Percentiles rank a stretch among this genome's conserved stretches.
These are phyloP conservation scores for Eutolmus rufibarbis DNA, from an alignment of 2,888 invertebrate genomes.

Conservation along the genomic window DNA sequence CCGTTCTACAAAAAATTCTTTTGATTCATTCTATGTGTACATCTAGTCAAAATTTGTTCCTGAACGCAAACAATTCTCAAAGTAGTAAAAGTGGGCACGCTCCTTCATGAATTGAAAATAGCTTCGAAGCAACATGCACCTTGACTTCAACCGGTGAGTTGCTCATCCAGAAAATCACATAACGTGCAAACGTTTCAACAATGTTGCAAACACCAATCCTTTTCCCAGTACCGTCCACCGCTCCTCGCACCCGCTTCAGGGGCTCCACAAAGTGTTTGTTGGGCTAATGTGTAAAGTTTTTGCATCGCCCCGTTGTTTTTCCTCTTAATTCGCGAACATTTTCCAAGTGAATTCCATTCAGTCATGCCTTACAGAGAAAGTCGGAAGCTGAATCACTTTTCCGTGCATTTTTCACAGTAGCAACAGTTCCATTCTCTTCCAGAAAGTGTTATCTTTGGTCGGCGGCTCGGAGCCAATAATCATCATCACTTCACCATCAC, in stretches of 20 bases:
- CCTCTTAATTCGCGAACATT: background rate
- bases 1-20: background rate
- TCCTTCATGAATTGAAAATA: background rate
- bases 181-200: background rate
- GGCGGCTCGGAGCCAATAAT: background rate
- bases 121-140: background rate
- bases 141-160: background rate
- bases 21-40: background rate
- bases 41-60: background rate
- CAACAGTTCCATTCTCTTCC: slow-evolving; percentile 46
- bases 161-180: background rate
- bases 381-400: slow-evolving; percentile 50
- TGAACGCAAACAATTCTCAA: background rate
- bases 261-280: background rate
- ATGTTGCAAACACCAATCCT: background rate
- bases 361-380: slow-evolving; percentile 50
- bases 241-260: no score
- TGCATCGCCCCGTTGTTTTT: background rate
- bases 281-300: background rate
- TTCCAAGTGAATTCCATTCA: slow-evolving; percentile 46
- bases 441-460: background rate
- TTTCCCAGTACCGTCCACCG: background rate
- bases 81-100: background rate
- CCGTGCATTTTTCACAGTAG: slow-evolving; percentile 46
- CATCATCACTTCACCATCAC: background rate